phyloP scores from a whole-genome alignment of 2,797 vertebrate species.

The Amblyraja radiata region DNA sequence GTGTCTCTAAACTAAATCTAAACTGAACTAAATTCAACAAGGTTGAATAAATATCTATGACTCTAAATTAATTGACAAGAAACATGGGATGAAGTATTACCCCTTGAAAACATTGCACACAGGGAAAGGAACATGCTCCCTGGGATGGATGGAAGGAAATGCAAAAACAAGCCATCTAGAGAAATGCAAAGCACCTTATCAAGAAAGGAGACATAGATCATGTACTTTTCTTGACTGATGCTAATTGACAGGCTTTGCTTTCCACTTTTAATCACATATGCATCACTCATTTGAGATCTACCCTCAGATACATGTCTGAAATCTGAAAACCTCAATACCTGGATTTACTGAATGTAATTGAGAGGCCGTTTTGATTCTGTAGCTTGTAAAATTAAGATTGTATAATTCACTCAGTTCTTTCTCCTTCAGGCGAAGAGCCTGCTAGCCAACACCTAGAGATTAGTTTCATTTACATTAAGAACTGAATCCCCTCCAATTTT shows the following conservation, averaged over 20 bases:
- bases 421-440: not conserved
- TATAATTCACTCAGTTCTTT: not conserved
- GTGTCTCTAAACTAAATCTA: too few species aligned
- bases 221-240: not conserved
- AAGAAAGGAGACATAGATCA: not conserved
- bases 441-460: not conserved
- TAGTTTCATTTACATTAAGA: too few species aligned
- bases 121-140: not conserved
- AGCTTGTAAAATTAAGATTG: too few species aligned
- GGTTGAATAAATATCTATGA: not conserved
- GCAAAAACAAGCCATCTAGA: not conserved
- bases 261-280: not conserved
- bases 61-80: not conserved
- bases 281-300: too few species aligned
- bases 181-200: not conserved
- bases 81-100: not conserved
- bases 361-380: too few species aligned
- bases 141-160: not conserved
- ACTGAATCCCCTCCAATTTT: too few species aligned
- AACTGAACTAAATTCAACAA: not conserved
- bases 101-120: not conserved
- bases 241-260: not conserved
- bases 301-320: not conserved
- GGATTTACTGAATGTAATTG: not conserved
- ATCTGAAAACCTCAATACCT: not conserved